phyloP scores from a whole-genome alignment of 2,888 invertebrate genomes.

The Carcina quercana region DNA sequence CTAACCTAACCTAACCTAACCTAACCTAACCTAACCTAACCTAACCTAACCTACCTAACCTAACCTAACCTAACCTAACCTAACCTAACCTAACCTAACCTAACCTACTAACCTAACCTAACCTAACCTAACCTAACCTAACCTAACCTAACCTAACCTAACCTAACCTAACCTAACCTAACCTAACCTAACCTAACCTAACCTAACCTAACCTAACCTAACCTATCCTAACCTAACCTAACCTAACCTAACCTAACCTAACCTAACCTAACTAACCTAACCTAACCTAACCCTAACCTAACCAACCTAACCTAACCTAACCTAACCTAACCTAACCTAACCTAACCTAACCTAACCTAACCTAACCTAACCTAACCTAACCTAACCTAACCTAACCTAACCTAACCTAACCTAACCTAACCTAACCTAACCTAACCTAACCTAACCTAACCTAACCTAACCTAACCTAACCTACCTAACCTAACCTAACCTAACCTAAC shows the following conservation, averaged over 20 bases:
- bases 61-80: conserved; percentile 4
- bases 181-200: not conserved
- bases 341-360: conserved; percentile 6
- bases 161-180: conserved; percentile 2
- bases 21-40: conserved; percentile 7
- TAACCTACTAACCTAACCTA: conserved; percentile 7
- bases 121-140: conserved; percentile 7
- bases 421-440: conserved; percentile 6
- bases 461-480: too few relatives aligned
- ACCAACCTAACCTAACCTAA: conserved; percentile 6
- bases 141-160: conserved; percentile 5
- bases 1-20: conserved; percentile 12
- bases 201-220: not conserved
- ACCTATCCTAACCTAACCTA: conserved; percentile 4
- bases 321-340: conserved; percentile 3
- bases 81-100: conserved; percentile 6
- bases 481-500: conserved; percentile 17
- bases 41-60: too few relatives aligned
- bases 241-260: conserved; percentile 6
- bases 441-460: conserved; percentile 15
- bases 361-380: not conserved
- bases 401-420: too few relatives aligned
- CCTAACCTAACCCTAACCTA: conserved; percentile 4
- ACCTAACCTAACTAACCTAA: conserved; percentile 4
- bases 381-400: not conserved